Evolutionary conservation across 2,888 invertebrate species (phyloP).

Genomic region (Caenorhabditis doughertyi): DNA sequence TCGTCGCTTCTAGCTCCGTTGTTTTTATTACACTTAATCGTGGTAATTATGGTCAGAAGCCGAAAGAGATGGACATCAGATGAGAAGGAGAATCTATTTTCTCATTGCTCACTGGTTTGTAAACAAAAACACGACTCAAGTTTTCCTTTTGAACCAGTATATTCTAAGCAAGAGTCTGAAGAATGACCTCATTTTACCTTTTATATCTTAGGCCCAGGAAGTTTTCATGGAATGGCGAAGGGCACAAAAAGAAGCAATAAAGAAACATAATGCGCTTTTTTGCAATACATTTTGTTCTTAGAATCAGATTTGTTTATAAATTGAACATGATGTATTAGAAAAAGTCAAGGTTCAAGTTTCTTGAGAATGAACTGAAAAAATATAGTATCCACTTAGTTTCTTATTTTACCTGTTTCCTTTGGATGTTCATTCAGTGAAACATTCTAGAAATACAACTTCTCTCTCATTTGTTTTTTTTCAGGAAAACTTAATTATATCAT

Average conservation of each 20-base stretch:
- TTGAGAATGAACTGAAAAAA: not conserved
- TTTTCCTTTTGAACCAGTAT: not conserved
- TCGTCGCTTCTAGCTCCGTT: not conserved
- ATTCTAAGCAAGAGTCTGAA: not conserved
- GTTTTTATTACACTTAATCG: constrained; percentile 46
- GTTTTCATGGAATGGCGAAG: constrained; percentile 3
- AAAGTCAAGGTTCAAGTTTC: constrained; percentile 13
- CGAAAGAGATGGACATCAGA: constrained; percentile 24
- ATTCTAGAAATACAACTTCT: too few relatives aligned
- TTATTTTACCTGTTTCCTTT: too few relatives aligned
- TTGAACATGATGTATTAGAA: not conserved
- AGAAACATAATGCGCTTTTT: not conserved
- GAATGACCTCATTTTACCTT: constrained; percentile 25
- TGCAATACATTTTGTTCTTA: not conserved
- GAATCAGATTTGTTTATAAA: constrained; percentile 5
- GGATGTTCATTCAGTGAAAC: too few relatives aligned
- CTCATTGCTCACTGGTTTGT: constrained; percentile 18
- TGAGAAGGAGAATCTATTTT: constrained; percentile 9
- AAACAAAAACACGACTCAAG: constrained; percentile 38
- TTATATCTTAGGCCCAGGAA: not conserved
- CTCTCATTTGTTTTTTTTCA: too few relatives aligned
- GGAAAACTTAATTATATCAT: too few relatives aligned
- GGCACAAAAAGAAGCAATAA: not conserved
- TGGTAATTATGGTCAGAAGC: constrained; percentile 47
- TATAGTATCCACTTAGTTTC: too few relatives aligned